Evolutionary conservation across 2,113 vertebrate genomes (phyloP), one percentile per base, ranked within the genome.

Genomic region (Cyprinus carpio): DNA sequence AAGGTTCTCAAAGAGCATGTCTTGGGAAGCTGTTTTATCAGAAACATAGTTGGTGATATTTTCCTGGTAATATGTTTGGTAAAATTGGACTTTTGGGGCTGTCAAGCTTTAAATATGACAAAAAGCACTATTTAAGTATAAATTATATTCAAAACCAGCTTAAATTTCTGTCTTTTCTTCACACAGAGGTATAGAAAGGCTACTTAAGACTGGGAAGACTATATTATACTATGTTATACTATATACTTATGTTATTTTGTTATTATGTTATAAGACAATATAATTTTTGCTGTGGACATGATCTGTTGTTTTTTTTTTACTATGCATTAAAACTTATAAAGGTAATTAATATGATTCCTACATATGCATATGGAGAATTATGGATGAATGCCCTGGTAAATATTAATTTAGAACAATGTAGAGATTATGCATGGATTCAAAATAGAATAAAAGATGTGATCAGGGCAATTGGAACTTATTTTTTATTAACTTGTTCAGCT

Each of bases 401-500:
- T 60, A 60, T 25, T 79, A 1, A 77, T 77, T 11, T n/a, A 18
- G 27, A 37, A 15, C 27, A 29, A 77, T 4, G 31, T 15, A 25
- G 6, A 40, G 23, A 60, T 40, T 78, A 78, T 60, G 31, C 76
- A 60, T 43, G 76, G 54, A n/a, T 12, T 40, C 23, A 43, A 12
- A 62, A 62, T 27, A 79, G 34, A 58, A 27, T 62, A 62, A 43
- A 79, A 62, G 23, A 62, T 18, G 23, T 62, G 15, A 62, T 79
- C 34, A 27, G 77, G 23, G 34, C 77, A 62, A 62, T 62, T 23
- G 62, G 13, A 40, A 74, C 2, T 3, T 8, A 60, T 78, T 37
- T 46, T 74, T 74, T n/a, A 40, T 60, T 60, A 2, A 78, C 12
- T n/a, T 77, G 18, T n/a, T 78, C 75, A 76, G 15, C 27, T 76